Base-by-base conservation (phyloP, 1,140 invertebrate genomes). In the Pseudomyrmex flavicornis region DNA sequence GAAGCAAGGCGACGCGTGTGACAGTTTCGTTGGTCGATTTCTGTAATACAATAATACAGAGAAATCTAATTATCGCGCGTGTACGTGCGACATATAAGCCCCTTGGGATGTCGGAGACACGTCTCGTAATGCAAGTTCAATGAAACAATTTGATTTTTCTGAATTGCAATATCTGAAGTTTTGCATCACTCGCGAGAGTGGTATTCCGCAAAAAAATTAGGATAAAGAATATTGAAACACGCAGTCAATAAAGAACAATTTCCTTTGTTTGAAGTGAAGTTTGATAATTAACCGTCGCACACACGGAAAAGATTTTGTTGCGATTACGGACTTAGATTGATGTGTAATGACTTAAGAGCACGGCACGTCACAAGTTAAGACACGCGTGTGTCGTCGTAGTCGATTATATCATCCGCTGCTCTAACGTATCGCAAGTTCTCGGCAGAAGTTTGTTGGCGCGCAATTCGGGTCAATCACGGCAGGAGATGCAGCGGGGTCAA, bases 381-480 rank as follows among this genome's bases (percentile, higher is more conserved):
- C 22, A 44, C 20, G 46, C 54, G 15, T 70, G 61, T 84, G 76
- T 84, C 85, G 73, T 73, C 54, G 86, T 76, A 83, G 65, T 69
- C 73, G 73, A 87, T 87, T 87, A 87, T 87, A 77, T 79, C 73
- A 88, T 84, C 61, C 63, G n/a, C 52, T 13, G 61, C 46, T 87
- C 68, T 84, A 84, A 83, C 85, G 52, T 72, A 63, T 73, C 73
- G 22, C 56, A 77, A 76, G 85, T 73, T 87, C 44, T 22, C 65
- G 70, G 56, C 8, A 69, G 22, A 87, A 88, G 85, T 88, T 87
- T 84, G 82, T 65, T 52, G 63, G 44, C 22, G 75, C 75, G 75
- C 75, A 87, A 88, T 88, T 87, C 75, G 58, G 85, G 82, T 59
- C 86, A 86, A 88, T 88, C 74, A 77, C 66, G 73, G 62, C 56